Percentiles rank a stretch among this genome's conserved stretches.
Evolutionary conservation across 2,888 invertebrate genomes (phyloP).

Genomic region (Drosophila mercatorum): DNA sequence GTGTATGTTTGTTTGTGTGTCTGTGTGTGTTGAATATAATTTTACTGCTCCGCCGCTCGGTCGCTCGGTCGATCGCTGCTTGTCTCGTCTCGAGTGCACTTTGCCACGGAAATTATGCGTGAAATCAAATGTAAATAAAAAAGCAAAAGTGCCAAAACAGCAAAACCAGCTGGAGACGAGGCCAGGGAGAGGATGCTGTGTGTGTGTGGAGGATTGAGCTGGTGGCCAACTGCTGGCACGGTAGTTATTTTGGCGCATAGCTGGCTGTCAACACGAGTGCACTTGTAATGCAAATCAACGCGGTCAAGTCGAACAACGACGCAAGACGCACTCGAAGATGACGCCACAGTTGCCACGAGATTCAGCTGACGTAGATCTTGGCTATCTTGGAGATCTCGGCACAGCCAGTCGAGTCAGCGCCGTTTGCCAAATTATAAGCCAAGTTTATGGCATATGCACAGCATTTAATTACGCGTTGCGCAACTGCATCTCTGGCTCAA

Average conservation of each 20-base stretch:
- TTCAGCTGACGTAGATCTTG: not conserved
- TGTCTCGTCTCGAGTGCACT: constrained; percentile 74
- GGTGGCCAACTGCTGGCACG: constrained; percentile 54
- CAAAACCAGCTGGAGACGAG: constrained; percentile 22
- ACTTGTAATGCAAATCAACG: constrained; percentile 82
- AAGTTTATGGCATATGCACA: constrained; percentile 63
- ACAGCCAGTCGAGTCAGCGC: constrained; percentile 53
- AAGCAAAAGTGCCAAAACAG: constrained; percentile 78
- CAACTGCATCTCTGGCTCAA: constrained; percentile 10
- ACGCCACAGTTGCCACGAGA: constrained; percentile 8
- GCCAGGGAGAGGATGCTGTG: not conserved
- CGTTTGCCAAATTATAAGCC: constrained; percentile 72
- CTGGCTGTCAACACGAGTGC: constrained; percentile 81
- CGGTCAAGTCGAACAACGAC: constrained; percentile 69
- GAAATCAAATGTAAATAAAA: constrained; percentile 81
- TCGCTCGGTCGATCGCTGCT: constrained; percentile 32
- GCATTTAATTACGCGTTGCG: constrained; percentile 52
- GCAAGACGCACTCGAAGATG: constrained; percentile 28
- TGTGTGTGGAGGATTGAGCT: not conserved
- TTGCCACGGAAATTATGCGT: constrained; percentile 77
- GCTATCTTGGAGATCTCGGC: constrained; percentile 14
- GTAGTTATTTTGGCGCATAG: constrained; percentile 83
- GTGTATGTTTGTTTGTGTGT: constrained; percentile 24
- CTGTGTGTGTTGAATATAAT: constrained; percentile 49
- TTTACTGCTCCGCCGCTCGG: constrained; percentile 53